Evolutionary conservation across 2,888 invertebrate genomes (phyloP), one percentile per base, ranked within the genome.

Genomic region (Ischnus inquisitorius): DNA sequence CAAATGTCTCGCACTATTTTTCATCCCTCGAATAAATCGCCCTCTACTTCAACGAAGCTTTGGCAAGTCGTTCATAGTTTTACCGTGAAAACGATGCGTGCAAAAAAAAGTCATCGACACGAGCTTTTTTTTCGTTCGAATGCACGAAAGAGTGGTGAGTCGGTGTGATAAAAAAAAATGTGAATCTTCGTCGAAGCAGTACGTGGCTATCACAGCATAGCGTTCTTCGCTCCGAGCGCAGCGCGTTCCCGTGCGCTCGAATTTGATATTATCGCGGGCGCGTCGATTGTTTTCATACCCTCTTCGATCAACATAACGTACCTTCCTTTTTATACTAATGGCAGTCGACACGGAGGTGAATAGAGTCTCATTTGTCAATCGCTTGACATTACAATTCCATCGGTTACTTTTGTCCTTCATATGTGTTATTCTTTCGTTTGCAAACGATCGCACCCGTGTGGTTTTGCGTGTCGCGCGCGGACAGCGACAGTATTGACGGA

Each of bases 1-100:
- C 64, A 34, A 48, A 64, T 39, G 41, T 62, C 48, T 60, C 51
- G 46, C 43, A 25, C 54, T 62, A 60, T 65, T 76, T 65, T 76
- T 79, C 71, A 43, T 67, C 67, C 67, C 72, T 77, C 72, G 74
- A 74, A 86, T 64, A 78, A 34, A 82, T 83, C 74, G 64, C 43
- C 67, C 43, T n/a, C 79, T 81, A 82, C 80, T 79, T 85, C 83
- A 83, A 87, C 83, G 80, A 87, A 86, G 87, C 88, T 90, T 89
- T 89, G 90, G 88, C 87, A 89, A 88, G 83, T 83, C 86, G 84
- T 34, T 34, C 34, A 34, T 83, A 86, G 85, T 51, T 77, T 82
- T 79, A 86, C 84, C 87, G 84, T 85, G 2, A 41, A 86, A 85
- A 88, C 65, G n/a, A 51, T 48, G 78, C 46, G 51, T 46, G 19